phyloP scores from a whole-genome alignment of 2,797 vertebrate species.

The Cossypha polioptera region DNA sequence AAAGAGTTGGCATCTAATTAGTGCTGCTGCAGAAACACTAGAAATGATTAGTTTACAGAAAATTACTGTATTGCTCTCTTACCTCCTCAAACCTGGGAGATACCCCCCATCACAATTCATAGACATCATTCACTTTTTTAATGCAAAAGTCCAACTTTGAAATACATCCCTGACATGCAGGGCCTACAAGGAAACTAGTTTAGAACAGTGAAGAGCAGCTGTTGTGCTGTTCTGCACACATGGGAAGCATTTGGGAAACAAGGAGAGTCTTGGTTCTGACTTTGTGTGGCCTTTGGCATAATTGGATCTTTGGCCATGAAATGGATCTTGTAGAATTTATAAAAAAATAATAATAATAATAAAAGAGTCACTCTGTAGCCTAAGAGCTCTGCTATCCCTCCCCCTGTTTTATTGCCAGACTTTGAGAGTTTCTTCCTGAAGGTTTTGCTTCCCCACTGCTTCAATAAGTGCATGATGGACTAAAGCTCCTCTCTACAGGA shows the following conservation, averaged over 20 bases:
- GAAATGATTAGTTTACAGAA: background rate
- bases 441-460: background rate
- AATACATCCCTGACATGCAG: background rate
- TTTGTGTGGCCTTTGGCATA: background rate
- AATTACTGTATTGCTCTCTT: background rate
- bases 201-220: background rate
- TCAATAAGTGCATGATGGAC: background rate
- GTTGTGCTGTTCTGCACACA: background rate
- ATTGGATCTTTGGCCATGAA: background rate
- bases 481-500: background rate
- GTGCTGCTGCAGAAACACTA: background rate
- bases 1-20: background rate
- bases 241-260: fast-evolving
- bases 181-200: background rate
- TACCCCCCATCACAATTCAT: fast-evolving
- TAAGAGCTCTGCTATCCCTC: background rate
- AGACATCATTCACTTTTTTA: background rate
- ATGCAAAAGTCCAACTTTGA: background rate
- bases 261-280: background rate
- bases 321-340: background rate
- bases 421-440: background rate
- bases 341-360: background rate
- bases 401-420: background rate
- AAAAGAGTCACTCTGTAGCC: background rate
- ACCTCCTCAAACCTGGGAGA: background rate